phyloP scores from a whole-genome alignment of 1,140 invertebrate genomes.

The Nasonia giraulti region DNA sequence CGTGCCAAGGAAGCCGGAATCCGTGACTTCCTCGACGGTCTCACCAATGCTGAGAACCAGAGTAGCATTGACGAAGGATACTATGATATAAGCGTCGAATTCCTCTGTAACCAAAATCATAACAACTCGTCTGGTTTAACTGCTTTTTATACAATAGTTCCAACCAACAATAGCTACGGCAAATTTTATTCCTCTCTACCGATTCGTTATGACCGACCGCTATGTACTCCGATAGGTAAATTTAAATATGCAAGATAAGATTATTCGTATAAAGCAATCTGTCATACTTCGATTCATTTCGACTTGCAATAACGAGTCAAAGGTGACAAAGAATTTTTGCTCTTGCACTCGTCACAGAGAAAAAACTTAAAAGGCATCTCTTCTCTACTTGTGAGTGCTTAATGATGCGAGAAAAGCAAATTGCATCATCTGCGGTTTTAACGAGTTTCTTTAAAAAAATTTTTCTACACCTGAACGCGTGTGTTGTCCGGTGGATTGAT shows the following conservation, averaged over 20 bases:
- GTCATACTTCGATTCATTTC: constrained; percentile 69
- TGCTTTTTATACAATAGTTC: neutral
- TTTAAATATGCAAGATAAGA: neutral
- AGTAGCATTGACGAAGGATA: constrained; percentile 99
- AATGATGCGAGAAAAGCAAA: neutral
- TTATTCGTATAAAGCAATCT: constrained; percentile 37
- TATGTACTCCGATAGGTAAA: neutral
- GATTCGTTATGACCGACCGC: neutral
- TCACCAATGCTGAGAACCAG: constrained; percentile 99
- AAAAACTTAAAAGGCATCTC: constrained; percentile 52
- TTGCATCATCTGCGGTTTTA: neutral
- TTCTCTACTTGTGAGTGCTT: constrained; percentile 64
- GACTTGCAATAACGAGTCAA: constrained; percentile 66
- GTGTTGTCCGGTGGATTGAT: constrained; percentile 10
- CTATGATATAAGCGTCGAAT: constrained; percentile 99
- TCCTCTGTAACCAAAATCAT: constrained; percentile 87
- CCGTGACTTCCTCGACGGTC: constrained; percentile 99
- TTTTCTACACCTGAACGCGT: neutral
- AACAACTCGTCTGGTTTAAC: constrained; percentile 36
- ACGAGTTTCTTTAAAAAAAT: neutral
- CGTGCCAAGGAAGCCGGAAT: constrained; percentile 98
- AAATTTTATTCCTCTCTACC: neutral
- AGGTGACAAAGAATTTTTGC: constrained; percentile 68
- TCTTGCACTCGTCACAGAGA: constrained; percentile 65
- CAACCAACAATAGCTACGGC: neutral